Base-by-base conservation (phyloP, 2,797 vertebrate species). In the Prunella strophiata region DNA sequence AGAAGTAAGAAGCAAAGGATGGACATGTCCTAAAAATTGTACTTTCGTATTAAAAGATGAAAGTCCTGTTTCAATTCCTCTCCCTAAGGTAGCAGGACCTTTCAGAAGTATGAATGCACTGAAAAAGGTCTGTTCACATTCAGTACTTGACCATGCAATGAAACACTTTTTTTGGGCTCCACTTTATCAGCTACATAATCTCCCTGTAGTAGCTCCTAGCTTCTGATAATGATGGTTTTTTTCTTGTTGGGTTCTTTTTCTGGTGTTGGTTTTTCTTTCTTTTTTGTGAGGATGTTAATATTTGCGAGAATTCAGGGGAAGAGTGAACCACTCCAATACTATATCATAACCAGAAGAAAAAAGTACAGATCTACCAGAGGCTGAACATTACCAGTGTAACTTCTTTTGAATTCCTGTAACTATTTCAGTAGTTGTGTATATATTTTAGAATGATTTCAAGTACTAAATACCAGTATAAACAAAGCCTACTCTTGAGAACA, bases 381-480 rank as follows among this genome's bases (percentile, higher is more conserved):
- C 50, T 85, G 57, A 88, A 59, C 21, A 43, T 16, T 54, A 76
- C 2, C 36, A 55, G 9, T 16, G 4, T 42, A 68, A 78, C 15
- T 75, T 58, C 47, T 68, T 82, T 29, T 55, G 34, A 63, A 58
- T 11, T 85, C 75, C 3, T 58, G 9, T 29, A 94, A 71, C 47
- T 91, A 48, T 87, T 89, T 92, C 4, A 93, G 59, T 40, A 87
- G 87, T 63, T 55, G 32, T 65, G 27, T 63, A 68, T 36, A 11
- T 15, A 72, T 87, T 92, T 87, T 70, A 88, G 88, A 95, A 75
- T 73, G 4, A 72, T 81, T 89, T 89, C 15, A 83, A 93, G 62
- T 88, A 84, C 36, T 92, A 72, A 73, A 52, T 61, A 40, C 70
- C 34, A 82, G 43, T 42, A 63, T 71, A 83, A 91, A 93, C 54